These are phyloP conservation scores for Sturnira hondurensis DNA, from an alignment of 2,113 vertebrate species.

Conservation along the genomic window DNA sequence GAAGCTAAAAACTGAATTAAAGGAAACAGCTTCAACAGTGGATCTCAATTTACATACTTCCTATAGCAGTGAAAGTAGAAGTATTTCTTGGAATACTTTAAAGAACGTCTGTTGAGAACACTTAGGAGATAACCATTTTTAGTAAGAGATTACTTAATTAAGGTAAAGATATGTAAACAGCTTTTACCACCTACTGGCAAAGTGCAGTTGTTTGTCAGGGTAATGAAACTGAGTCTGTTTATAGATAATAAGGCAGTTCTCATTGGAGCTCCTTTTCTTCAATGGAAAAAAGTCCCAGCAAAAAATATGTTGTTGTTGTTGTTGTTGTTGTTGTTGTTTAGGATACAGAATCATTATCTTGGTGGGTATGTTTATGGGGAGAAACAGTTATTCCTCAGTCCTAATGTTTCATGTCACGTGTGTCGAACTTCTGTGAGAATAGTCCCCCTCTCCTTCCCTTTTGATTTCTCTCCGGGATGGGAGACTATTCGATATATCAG, in stretches of 20 bases:
- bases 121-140: slow-evolving; percentile 39
- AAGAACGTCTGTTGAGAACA: slow-evolving; percentile 57
- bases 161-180: slow-evolving; percentile 42
- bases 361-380: background rate
- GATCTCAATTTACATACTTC: slow-evolving; percentile 24
- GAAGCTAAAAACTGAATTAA: slow-evolving; percentile 30
- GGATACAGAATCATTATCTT: background rate
- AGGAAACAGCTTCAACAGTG: slow-evolving; percentile 21
- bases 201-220: slow-evolving; percentile 13
- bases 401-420: background rate
- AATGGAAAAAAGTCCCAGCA: background rate
- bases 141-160: slow-evolving; percentile 65
- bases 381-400: background rate
- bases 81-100: slow-evolving; percentile 31
- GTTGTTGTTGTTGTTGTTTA: no score
- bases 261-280: background rate
- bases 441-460: background rate
- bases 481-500: background rate
- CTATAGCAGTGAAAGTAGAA: slow-evolving; percentile 26
- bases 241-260: background rate
- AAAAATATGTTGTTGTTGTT: background rate
- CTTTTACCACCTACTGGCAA: slow-evolving; percentile 37
- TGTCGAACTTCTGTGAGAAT: background rate
- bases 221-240: slow-evolving; percentile 40
- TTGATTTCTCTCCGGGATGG: background rate